A percentile compares a stretch with the other conserved stretches of the same genome.
Evolutionary conservation across 2,113 vertebrate genomes (phyloP).

Genomic region (Lycocorax pyrrhopterus): DNA sequence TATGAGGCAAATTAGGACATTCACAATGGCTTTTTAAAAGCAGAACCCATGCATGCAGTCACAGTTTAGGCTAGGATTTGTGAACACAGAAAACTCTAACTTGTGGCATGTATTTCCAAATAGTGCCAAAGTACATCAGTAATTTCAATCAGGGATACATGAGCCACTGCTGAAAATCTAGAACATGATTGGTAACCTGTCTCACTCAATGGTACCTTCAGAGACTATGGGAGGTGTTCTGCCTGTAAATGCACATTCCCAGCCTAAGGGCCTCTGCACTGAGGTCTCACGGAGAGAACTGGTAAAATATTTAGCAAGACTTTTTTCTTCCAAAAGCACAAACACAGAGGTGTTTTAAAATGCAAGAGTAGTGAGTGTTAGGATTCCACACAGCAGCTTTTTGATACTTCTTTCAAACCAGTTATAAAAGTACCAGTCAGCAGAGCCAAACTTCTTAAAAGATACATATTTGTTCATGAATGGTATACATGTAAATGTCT

Average conservation of each 20-base stretch:
- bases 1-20: background rate
- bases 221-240: background rate
- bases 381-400: background rate
- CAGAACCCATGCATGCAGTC: background rate
- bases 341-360: background rate
- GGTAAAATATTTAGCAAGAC: background rate
- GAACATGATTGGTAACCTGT: background rate
- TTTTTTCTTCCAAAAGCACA: background rate
- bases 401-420: background rate
- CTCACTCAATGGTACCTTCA: background rate
- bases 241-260: background rate
- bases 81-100: background rate
- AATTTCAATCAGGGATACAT: background rate
- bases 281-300: background rate
- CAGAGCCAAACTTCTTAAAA: background rate
- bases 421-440: background rate
- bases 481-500: background rate
- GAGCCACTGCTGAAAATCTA: background rate
- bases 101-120: background rate
- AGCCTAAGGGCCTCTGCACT: background rate
- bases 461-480: background rate
- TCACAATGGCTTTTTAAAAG: background rate
- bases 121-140: background rate
- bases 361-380: background rate
- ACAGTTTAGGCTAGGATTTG: background rate